Base-by-base conservation (phyloP, 1,140 invertebrate species). In the Drosophila nigromelanica region DNA sequence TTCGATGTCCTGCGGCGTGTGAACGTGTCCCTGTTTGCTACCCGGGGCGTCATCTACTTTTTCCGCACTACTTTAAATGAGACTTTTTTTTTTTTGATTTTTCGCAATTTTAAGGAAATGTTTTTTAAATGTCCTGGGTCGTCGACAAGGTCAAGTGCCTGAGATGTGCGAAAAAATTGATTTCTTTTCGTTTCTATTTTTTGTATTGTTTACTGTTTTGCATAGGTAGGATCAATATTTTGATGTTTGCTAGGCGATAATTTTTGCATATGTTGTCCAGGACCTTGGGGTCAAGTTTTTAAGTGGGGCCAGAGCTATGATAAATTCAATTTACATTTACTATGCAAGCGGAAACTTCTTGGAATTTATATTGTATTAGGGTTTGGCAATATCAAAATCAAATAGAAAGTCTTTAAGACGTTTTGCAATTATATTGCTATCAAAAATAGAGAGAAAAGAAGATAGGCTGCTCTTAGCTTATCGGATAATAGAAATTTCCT, bases 1-100 rank as follows among this genome's bases (percentile, higher is more conserved):
- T 35, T 35, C 47, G 42, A 68, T 40, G 39, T 63, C 75, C 66
- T 75, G 72, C 30, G 55, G 75, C 73, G 75, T 78, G 66, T 74
- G 75, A 74, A 69, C 15, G 33, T 66, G 11, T 50, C 27, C 39
- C 59, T 54, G 15, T 40, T 10, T 37, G 14, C 63, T 37, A 5
- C 60, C 50, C 48, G 39, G 37, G 47, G 47, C 15, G 54, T 50
- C 27, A 21, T 43, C 45, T 48, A 55, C 2, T 14, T 66, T 74
- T 63, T 60, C 39, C 15, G 75, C 60, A 42, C 67, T 75, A 75
- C 56, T 78, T 78, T 71, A 70, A 78, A 78, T 75, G 67, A 52
- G 27, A 63, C 24, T 66, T 70, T 64, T 77, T 54, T 61, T 35
- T 33, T n/a, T 7, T 33, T 7, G 30, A 35, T 67, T 33, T 61